Evolutionary conservation across 2,888 invertebrate genomes (phyloP).

Genomic region (Rhyacophila evoluta): DNA sequence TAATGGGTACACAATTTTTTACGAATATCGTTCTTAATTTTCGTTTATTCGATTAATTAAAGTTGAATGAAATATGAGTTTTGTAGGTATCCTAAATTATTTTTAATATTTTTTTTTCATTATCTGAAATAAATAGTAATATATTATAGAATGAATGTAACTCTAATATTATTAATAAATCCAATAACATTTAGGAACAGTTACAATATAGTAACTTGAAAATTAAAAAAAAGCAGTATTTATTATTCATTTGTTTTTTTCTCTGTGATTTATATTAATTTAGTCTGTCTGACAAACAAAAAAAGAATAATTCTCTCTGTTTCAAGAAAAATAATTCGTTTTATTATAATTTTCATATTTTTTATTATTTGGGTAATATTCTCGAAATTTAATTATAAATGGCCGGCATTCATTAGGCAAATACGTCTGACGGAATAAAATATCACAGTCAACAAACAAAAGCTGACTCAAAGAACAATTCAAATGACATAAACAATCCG

Average conservation of each 20-base stretch:
- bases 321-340: constrained; percentile 20
- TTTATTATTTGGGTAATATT: constrained; percentile 23
- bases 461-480: constrained; percentile 40
- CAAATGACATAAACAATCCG: constrained; percentile 43
- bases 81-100: too few species aligned
- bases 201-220: too few species aligned
- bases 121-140: too few species aligned
- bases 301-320: background rate
- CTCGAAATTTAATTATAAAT: constrained; percentile 49
- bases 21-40: too few species aligned
- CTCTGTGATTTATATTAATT: background rate
- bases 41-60: too few species aligned
- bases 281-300: background rate
- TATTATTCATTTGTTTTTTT: background rate
- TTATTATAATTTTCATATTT: constrained; percentile 2
- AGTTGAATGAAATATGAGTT: too few species aligned
- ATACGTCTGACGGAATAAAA: constrained; percentile 36
- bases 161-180: too few species aligned
- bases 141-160: too few species aligned
- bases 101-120: too few species aligned
- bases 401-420: constrained; percentile 34
- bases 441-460: constrained; percentile 33
- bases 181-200: too few species aligned
- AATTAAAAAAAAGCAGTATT: too few species aligned
- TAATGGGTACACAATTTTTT: too few species aligned